Conservation (phyloP, 2,888 invertebrate genomes). For the Drosophila nr. perissopoda region DNA sequence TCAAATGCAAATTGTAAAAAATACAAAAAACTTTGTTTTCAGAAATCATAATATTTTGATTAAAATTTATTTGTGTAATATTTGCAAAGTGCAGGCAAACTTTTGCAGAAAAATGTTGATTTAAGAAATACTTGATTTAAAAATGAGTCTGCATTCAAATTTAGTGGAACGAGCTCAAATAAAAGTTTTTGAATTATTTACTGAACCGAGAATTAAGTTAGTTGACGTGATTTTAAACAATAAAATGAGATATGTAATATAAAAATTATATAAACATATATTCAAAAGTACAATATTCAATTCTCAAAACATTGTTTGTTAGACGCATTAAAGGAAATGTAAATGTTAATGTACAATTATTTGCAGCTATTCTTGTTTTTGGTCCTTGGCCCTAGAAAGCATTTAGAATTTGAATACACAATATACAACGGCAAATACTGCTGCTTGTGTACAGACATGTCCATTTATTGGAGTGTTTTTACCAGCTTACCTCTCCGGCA, state of each 20-base stretch:
- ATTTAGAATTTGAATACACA: background rate
- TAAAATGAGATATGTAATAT: background rate
- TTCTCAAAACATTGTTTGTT: background rate
- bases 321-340: background rate
- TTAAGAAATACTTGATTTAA: background rate
- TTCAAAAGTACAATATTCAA: background rate
- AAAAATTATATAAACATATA: background rate
- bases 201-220: background rate
- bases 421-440: background rate
- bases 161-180: background rate
- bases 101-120: background rate
- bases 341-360: background rate
- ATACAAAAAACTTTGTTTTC: background rate
- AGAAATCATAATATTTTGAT: background rate
- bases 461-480: conserved; percentile 24
- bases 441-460: background rate
- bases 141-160: background rate
- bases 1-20: background rate
- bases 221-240: background rate
- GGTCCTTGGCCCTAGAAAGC: background rate
- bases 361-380: background rate
- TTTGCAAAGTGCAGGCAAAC: background rate
- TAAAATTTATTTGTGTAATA: background rate
- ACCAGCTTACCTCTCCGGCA: conserved; percentile 15
- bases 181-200: background rate